Conservation (phyloP, 30 jellyfish, hydroid and myxozoan genomes). For the Hydra vulgaris region DNA sequence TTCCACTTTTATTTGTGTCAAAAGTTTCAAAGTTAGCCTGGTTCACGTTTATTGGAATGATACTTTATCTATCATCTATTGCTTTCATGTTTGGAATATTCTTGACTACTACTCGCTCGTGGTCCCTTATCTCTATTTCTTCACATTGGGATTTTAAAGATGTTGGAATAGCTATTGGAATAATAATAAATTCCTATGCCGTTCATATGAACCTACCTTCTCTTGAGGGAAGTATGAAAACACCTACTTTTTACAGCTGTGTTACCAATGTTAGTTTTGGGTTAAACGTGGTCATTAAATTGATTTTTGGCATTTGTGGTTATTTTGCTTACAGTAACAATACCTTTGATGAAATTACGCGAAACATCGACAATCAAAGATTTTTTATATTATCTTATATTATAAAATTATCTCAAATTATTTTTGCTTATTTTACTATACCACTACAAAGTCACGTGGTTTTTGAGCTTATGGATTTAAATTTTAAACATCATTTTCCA, state of each 20-base stretch:
- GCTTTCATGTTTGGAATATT: constrained; percentile 31
- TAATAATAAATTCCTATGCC: constrained; percentile 50
- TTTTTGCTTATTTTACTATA: constrained; percentile 51
- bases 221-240: constrained; percentile 65
- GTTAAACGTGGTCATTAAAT: constrained; percentile 27
- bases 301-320: constrained; percentile 47
- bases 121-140: constrained; percentile 36
- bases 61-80: constrained; percentile 32
- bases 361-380: constrained; percentile 21
- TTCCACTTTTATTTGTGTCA: constrained; percentile 51
- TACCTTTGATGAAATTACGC: constrained; percentile 37
- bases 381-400: constrained; percentile 17
- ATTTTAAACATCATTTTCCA: constrained; percentile 40
- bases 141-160: constrained; percentile 13
- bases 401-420: constrained; percentile 29
- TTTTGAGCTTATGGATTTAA: constrained; percentile 49
- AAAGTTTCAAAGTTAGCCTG: constrained; percentile 65
- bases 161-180: constrained; percentile 56
- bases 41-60: constrained; percentile 58
- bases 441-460: constrained; percentile 69
- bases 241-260: constrained; percentile 25
- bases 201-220: constrained; percentile 68
- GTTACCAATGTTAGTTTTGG: constrained; percentile 29
- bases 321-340: constrained; percentile 33
- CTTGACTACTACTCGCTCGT: neutral